Base-by-base conservation (phyloP, 1,140 invertebrate genomes). In the Apis laboriosa region DNA sequence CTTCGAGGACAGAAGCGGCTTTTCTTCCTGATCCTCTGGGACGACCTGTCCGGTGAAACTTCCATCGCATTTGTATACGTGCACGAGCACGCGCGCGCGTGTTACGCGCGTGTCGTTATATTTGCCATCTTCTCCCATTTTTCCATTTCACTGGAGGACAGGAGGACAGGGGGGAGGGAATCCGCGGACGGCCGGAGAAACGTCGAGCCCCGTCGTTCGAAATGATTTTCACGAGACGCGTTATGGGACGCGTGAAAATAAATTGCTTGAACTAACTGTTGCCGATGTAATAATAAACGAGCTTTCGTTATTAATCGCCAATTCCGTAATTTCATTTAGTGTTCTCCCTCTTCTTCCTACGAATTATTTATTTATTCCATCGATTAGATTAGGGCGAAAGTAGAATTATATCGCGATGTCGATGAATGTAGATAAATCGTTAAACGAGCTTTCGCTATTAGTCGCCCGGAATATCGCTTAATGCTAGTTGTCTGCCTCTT, bases 1-100 rank as follows among this genome's bases (percentile, higher is more conserved):
- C n/a, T 24, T 63, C 83, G 72, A 86, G 78, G 79, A 55, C 67
- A 61, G 60, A 64, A 70, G 68, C 73, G 75, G 81, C 78, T 75
- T 80, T 74, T 55, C 64, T 55, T 43, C 77, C 74, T 78, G 64
- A 83, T 75, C 72, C 64, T 66, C 60, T 76, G 83, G 73, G 61
- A 84, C 79, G 75, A 68, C 56, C 79, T 64, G 71, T 70, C 74
- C 53, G 63, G 72, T n/a, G 28, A 60, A 83, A 83, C 70, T 53
- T 79, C 81, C 77, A 19, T 63, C 63, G 64, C 56, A 79, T 70
- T 67, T 71, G 63, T 60, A 73, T 61, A 80, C 61, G 56, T 43
- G 61, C 12, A 51, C 11, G 28, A 2, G 7, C 19, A 9, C 49
- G 1, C 61, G 12, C 53, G 8, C 58, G 24, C 43, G 60, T 24